Base-by-base conservation (phyloP, 2,113 vertebrate species). In the Ophthalmolycus amberensis region DNA sequence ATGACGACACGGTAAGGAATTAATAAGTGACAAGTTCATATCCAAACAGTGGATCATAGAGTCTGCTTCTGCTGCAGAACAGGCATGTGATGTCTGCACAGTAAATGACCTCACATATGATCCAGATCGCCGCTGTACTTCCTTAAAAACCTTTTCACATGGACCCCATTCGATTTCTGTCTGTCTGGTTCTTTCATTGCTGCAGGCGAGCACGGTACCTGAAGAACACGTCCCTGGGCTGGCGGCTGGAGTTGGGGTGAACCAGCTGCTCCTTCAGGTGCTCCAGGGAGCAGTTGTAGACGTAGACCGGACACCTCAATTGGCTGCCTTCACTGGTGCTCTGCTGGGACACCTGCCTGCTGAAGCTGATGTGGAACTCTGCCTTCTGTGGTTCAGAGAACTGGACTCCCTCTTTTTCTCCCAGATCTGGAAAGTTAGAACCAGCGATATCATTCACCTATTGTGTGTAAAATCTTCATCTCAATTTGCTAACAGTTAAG, bases 211-310 rank as follows among this genome's bases (percentile, higher is more conserved):
- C 44, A 32, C 14, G 29, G n/a, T 91, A 99, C 98, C 96, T 97
- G 94, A 98, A 96, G 82, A 97, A 95, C 87, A 99, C 89, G 80
- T 99, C 98, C 50, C 91, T 92, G 18, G 96, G 96, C 29, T 93
- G 94, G 40, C 93, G 96, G 50, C 92, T 95, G 66, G 93, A 86
- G 80, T 91, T 94, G 0, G 96, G 93, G 42, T 96, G 96, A 74
- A 99, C 94, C 75, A 99, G 95, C 68, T 98, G 98, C 75, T 99
- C 97, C 68, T 96, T 96, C 8, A 99, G 77, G 1, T 95, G 90
- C 54, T 99, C 97, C 89, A 98, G 87, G 0, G 97, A 96, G 84
- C 98, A 99, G 94, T 95, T 99, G 89, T 99, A 99, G 84, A 99
- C 91, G 6, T 98, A 99, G 75, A 99, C 94, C 12, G 98, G 98